These are phyloP conservation scores for Danionella dracula DNA, from an alignment of 2,797 vertebrate species.

Conservation along the genomic window DNA sequence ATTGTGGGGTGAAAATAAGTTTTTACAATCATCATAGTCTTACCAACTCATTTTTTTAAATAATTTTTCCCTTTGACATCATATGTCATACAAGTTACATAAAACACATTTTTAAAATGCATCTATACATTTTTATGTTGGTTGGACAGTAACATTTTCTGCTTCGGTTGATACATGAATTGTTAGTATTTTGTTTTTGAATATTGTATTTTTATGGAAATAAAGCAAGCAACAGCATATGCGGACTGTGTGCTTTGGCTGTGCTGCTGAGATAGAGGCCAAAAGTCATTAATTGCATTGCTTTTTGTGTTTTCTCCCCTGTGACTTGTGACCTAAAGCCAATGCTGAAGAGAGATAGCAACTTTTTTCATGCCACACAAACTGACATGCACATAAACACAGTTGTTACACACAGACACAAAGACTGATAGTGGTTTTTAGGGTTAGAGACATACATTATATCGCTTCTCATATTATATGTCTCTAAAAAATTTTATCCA, in stretches of 20 bases:
- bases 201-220: too few relatives aligned
- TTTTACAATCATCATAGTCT: too few relatives aligned
- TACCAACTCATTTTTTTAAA: too few relatives aligned
- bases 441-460: conserved; percentile 43
- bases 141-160: too few relatives aligned
- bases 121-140: too few relatives aligned
- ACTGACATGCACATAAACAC: neutral
- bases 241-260: neutral
- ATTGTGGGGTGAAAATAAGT: too few relatives aligned
- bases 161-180: too few relatives aligned
- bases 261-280: conserved; percentile 6
- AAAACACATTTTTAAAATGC: too few relatives aligned
- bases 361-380: conserved; percentile 13
- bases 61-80: too few relatives aligned
- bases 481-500: too few relatives aligned
- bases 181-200: too few relatives aligned
- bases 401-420: conserved; percentile 25
- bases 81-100: too few relatives aligned
- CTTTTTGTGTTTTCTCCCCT: conserved; percentile 36
- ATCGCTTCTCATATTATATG: conserved; percentile 43
- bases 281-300: neutral
- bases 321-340: conserved; percentile 49
- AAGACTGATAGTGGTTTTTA: conserved; percentile 47
- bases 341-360: conserved; percentile 54
- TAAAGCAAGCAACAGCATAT: neutral